A percentile compares a stretch with the other conserved stretches of the same genome.
phyloP scores from a whole-genome alignment of 2,797 vertebrate genomes.

The Poecile montanus region DNA sequence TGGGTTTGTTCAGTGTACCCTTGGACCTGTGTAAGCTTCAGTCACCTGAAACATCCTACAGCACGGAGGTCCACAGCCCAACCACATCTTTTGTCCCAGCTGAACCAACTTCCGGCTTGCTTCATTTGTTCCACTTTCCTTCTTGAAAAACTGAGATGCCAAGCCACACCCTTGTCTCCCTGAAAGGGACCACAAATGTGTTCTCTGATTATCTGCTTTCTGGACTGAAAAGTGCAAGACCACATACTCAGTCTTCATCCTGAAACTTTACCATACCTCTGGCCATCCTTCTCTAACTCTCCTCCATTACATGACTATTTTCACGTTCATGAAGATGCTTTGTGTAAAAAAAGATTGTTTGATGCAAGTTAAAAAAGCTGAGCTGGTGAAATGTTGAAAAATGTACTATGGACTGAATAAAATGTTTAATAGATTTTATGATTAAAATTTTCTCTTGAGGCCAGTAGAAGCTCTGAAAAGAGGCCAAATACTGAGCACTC shows the following conservation, averaged over 20 bases:
- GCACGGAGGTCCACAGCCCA: not conserved
- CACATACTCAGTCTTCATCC: not conserved
- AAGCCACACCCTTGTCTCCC: not conserved
- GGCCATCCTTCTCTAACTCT: not conserved
- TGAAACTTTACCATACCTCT: not conserved
- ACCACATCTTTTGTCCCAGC: not conserved
- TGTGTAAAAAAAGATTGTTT: not conserved
- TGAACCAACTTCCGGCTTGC: not conserved
- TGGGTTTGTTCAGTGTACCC: not conserved
- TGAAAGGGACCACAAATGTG: not conserved
- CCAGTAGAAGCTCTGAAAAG: slow-evolving; percentile 4
- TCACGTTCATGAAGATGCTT: not conserved
- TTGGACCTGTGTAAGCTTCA: not conserved
- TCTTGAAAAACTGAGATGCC: not conserved
- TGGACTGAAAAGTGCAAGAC: not conserved
- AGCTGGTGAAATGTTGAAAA: not conserved
- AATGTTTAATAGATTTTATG: slow-evolving; percentile 14
- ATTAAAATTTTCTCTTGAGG: slow-evolving; percentile 13
- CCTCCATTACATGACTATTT: not conserved
- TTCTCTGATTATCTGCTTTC: not conserved
- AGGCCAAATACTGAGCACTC: not conserved
- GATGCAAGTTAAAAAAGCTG: not conserved
- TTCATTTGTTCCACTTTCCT: not conserved
- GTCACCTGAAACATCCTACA: not conserved
- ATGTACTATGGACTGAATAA: not conserved